These are phyloP conservation scores for Spondyliosoma cantharus DNA, from an alignment of 2,797 vertebrate genomes.

Conservation along the genomic window DNA sequence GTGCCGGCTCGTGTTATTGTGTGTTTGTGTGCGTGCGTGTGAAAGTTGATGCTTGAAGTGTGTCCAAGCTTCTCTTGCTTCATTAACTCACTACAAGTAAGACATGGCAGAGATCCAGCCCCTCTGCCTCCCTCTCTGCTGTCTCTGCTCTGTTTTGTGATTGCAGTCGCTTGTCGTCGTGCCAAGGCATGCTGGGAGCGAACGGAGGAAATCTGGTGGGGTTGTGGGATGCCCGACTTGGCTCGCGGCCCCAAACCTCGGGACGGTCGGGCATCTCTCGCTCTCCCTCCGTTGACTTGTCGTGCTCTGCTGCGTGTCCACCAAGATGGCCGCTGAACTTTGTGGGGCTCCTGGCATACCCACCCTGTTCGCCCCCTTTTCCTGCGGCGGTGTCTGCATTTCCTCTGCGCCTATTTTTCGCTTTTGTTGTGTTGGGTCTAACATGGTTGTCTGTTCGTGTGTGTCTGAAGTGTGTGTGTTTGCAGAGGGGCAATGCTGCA, in stretches of 20 bases:
- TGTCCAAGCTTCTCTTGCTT: conserved; percentile 65
- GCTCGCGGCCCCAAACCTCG: conserved; percentile 33
- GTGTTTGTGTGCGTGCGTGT: conserved; percentile 17
- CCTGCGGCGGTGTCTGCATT: neutral
- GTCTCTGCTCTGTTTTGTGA: conserved; percentile 47
- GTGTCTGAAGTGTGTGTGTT: neutral
- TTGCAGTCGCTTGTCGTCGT: conserved; percentile 37
- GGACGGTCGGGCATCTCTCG: conserved; percentile 21
- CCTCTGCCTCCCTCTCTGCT: conserved; percentile 40
- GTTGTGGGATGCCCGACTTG: conserved; percentile 49
- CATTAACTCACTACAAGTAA: conserved; percentile 70
- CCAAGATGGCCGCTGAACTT: conserved; percentile 51
- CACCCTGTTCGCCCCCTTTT: neutral
- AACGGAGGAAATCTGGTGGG: conserved; percentile 41
- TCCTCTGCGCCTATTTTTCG: conserved; percentile 12
- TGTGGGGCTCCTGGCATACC: neutral
- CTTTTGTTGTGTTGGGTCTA: conserved; percentile 6
- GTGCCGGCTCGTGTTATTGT: conserved; percentile 12
- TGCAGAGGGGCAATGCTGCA: neutral
- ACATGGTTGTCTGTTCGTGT: conserved; percentile 14
- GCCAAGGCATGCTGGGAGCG: conserved; percentile 68
- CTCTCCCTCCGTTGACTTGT: conserved; percentile 12
- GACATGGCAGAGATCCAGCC: conserved; percentile 70
- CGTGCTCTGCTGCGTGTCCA: conserved; percentile 24
- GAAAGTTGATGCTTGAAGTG: conserved; percentile 58